Evolutionary conservation across 2,888 invertebrate genomes (phyloP), one percentile per base, ranked within the genome.

Genomic region (Agapetus fuscipes): DNA sequence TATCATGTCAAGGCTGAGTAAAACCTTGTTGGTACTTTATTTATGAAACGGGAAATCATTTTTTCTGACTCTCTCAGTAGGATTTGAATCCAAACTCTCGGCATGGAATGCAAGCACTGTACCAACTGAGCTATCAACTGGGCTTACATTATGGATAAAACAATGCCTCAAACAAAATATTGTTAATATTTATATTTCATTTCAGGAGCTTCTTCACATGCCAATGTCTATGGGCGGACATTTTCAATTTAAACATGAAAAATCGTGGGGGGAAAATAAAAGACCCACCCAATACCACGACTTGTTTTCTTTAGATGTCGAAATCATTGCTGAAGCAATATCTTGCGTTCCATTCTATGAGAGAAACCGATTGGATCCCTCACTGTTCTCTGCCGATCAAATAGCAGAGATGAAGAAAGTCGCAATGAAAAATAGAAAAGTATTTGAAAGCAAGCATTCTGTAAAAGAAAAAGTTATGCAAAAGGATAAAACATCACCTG

Each of bases 191-290:
- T n/a, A n/a, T n/a, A n/a, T 20, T 20, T 20, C 20, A 39, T 59
- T 59, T 39, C 59, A 70, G 69, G 59, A 64, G 57, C 56, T 70
- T 2, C 62, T 63, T 35, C 57, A 62, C 53, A 59, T 61, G 25
- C 62, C 68, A 9, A 48, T 62, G 14, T 60, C 66, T 13, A 50
- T 59, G 2, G 69, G 69, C n/a, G 64, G 64, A 3, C 67, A 70
- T 52, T 70, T 70, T 48, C 69, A 70, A 53, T 70, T 70, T 43
- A 69, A 69, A 53, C 69, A 69, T 50, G 70, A 70, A 51, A 70
- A 67, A 45, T 61, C 66, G 1, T 70, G 70, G 70, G 64, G 65
- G 33, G 50, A 56, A 14, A 55, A 53, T 17, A 57, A 58, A 15
- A 60, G 56, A 1, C 61, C 66, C 2, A 60, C 66, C 2, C 47